Evolutionary conservation across 2,113 vertebrate genomes (phyloP).

Genomic region (Lophura nycthemera): DNA sequence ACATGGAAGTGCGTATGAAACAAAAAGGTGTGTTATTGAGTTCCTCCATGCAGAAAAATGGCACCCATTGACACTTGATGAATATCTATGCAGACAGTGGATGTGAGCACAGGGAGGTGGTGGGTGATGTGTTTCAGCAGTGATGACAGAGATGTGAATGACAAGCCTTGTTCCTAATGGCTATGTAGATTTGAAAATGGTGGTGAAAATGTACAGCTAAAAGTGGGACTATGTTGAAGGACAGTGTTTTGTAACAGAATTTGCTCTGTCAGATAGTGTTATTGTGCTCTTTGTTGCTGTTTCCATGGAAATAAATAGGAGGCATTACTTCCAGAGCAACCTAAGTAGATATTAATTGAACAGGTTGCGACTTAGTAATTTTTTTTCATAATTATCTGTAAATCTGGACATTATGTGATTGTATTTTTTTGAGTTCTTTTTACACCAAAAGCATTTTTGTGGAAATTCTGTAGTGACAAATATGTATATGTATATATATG

Average conservation of each 20-base stretch:
- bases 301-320: background rate
- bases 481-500: too few relatives aligned
- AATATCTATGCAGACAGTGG: background rate
- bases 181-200: background rate
- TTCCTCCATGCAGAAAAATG: too few relatives aligned
- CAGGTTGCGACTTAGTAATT: background rate
- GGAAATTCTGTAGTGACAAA: background rate
- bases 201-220: background rate
- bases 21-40: too few relatives aligned
- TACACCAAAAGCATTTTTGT: background rate
- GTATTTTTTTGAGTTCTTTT: background rate
- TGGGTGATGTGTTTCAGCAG: background rate
- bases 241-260: background rate
- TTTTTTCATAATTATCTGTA: background rate
- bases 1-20: too few relatives aligned
- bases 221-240: background rate
- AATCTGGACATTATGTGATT: background rate
- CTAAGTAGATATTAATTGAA: background rate
- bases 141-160: background rate
- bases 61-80: background rate
- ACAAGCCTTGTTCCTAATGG: too few relatives aligned
- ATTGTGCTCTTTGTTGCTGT: background rate
- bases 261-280: background rate
- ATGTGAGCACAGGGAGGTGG: background rate
- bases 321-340: background rate